Percentiles rank a stretch among this genome's conserved stretches.
phyloP scores from a whole-genome alignment of 2,888 invertebrate genomes.

The Hypolimnas misippus region DNA sequence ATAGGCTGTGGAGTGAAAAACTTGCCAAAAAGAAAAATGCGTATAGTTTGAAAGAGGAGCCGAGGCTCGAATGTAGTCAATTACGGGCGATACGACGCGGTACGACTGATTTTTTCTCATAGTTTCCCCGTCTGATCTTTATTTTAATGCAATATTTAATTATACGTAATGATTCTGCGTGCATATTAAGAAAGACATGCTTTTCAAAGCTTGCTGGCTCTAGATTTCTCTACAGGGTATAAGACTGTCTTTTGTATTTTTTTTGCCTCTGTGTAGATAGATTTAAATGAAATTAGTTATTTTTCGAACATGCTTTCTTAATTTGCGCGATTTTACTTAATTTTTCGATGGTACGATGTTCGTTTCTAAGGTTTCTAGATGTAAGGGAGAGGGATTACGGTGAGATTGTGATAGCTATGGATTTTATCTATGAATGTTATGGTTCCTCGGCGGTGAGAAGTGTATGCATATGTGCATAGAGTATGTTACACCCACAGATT shows the following conservation, averaged over 20 bases:
- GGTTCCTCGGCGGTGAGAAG: constrained; percentile 10
- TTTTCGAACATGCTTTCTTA: constrained; percentile 14
- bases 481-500: too few species aligned
- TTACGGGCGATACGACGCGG: constrained; percentile 40
- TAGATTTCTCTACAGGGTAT: constrained; percentile 29
- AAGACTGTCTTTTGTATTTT: constrained; percentile 16
- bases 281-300: not conserved
- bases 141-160: constrained; percentile 19
- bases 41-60: not conserved
- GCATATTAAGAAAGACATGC: constrained; percentile 24
- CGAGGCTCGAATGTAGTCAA: too few species aligned
- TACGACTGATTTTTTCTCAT: constrained; percentile 41
- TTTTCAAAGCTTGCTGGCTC: not conserved
- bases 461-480: constrained; percentile 23
- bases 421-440: constrained; percentile 7
- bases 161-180: constrained; percentile 19
- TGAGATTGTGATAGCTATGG: constrained; percentile 7
- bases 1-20: constrained; percentile 14
- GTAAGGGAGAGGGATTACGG: not conserved
- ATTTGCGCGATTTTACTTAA: constrained; percentile 22
- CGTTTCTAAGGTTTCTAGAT: constrained; percentile 18
- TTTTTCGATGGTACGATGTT: not conserved
- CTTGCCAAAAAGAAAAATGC: constrained; percentile 15
- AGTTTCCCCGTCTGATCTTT: constrained; percentile 11
- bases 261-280: constrained; percentile 1